Base-by-base conservation (phyloP, 2,797 vertebrate genomes). In the Otolemur crassicaudatus region DNA sequence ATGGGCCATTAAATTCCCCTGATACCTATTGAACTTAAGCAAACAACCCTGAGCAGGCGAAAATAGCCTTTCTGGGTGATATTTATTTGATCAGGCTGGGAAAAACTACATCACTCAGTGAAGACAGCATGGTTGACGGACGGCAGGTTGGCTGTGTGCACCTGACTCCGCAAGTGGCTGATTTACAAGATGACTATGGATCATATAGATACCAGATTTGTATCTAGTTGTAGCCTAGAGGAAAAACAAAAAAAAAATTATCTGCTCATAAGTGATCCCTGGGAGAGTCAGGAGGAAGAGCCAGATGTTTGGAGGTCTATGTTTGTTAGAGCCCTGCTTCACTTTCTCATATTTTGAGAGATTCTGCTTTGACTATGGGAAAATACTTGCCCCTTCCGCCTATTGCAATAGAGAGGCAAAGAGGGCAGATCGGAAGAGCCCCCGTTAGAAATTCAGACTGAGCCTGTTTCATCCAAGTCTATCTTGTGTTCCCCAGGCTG, bases 21-120 rank as follows among this genome's bases (percentile, higher is more conserved):
- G 87, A 88, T 27, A 90, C 58, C 67, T 97, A 91, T 87, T 92
- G 80, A 91, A 88, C 82, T 92, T 88, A 94, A 92, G 80, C 60
- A 87, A 87, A 77, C 53, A 86, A 61, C 22, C 34, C 43, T 1
- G 4, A 75, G 19, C 70, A 37, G 46, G 49, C 96, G 80, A 87
- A 84, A 95, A 82, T 43, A 81, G 29, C 17, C 34, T 31, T 92
- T 84, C 60, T 13, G n/a, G 20, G 69, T 95, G 46, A 60, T 94
- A 72, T 58, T 81, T 89, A 31, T 94, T 82, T 85, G 93, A 84
- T 86, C 91, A 79, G 76, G 6, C 37, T 82, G 69, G 92, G 82
- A 82, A 94, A 94, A 91, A 72, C 2, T 5, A 43, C 61, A 61
- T 91, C 34, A 37, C 56, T 77, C 58, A 37, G 73, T 76, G n/a